phyloP scores from a whole-genome alignment of 1,140 invertebrate species.

The Zophobas atratus region DNA sequence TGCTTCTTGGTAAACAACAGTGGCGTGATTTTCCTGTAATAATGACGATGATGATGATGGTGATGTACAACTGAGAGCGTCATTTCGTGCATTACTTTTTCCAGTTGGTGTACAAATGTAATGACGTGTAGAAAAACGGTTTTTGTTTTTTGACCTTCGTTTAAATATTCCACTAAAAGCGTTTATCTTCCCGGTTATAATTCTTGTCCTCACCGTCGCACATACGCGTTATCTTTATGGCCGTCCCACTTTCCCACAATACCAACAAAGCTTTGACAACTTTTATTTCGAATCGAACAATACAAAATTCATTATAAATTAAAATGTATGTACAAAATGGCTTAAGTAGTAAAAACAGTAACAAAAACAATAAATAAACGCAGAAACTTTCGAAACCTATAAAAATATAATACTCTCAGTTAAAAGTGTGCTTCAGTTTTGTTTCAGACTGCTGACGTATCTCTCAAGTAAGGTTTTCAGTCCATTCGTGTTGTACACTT shows the following conservation, averaged over 20 bases:
- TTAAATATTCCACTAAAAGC: too few species aligned
- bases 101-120: too few species aligned
- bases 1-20: too few species aligned
- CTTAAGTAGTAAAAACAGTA: conserved; percentile 16
- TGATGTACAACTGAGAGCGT: too few species aligned
- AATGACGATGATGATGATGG: too few species aligned
- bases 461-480: conserved; percentile 51
- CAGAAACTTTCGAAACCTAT: conserved; percentile 5
- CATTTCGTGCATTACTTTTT: too few species aligned
- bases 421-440: not conserved
- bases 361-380: conserved; percentile 23
- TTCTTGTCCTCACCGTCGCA: too few species aligned
- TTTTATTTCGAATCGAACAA: conserved; percentile 28
- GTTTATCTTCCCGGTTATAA: too few species aligned
- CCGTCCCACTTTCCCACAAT: not conserved
- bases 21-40: too few species aligned
- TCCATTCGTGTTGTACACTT: conserved; percentile 58
- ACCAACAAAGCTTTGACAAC: not conserved
- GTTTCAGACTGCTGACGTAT: conserved; percentile 44
- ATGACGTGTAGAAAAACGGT: too few species aligned
- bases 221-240: conserved; percentile 12
- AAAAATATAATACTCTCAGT: conserved; percentile 25
- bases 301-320: conserved; percentile 16
- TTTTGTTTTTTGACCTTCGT: too few species aligned
- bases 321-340: not conserved